Evolutionary conservation across 1,140 invertebrate species (phyloP).

Genomic region (Penaeus japonicus): DNA sequence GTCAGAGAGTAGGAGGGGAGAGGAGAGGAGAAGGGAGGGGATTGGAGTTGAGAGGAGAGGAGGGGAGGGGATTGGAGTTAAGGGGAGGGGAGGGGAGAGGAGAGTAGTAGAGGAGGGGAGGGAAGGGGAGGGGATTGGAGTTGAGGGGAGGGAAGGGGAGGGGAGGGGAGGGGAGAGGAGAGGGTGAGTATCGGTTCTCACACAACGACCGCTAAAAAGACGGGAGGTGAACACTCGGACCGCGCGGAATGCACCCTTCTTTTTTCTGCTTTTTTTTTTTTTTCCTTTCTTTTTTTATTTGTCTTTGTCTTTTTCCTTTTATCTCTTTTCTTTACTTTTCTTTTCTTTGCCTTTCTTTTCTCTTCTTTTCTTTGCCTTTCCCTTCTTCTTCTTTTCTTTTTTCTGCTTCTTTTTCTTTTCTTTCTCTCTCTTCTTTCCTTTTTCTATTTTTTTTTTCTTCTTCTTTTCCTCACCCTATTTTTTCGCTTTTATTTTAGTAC

Average conservation of each 20-base stretch:
- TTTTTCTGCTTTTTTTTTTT: neutral
- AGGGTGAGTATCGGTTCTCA: too few species aligned
- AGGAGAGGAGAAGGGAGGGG: neutral
- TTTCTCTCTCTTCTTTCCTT: neutral
- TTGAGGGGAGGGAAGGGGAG: too few species aligned
- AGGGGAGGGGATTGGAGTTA: neutral
- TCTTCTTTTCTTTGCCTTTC: neutral
- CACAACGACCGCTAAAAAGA: too few species aligned
- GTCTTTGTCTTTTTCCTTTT: neutral
- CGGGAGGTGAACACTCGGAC: too few species aligned
- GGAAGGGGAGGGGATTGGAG: neutral
- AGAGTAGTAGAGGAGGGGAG: neutral
- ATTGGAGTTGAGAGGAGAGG: too few species aligned
- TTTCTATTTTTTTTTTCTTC: neutral
- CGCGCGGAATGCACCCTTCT: too few species aligned
- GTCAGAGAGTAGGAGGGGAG: too few species aligned
- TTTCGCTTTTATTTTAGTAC: neutral
- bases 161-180: too few species aligned
- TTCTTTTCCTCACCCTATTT: neutral
- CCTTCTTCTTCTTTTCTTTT: neutral
- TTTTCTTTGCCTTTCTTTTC: neutral
- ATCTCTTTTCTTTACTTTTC: neutral
- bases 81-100: neutral
- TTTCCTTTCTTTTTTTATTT: neutral
- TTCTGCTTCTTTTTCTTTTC: neutral